Conservation (phyloP, 2,113 vertebrate species). For the Dromas ardeola region DNA sequence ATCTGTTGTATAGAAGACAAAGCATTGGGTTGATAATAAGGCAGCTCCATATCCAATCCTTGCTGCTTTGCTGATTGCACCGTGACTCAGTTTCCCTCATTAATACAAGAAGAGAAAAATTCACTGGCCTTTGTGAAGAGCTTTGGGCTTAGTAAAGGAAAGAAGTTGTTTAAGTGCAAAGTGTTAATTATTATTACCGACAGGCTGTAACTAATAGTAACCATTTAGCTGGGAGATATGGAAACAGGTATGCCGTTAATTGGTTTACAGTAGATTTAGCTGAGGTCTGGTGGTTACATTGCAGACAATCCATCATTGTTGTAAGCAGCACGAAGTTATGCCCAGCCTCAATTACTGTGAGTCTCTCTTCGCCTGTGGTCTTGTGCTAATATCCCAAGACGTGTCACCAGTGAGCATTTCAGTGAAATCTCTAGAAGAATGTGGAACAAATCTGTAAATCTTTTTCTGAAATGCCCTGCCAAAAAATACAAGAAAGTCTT, state of each 20-base stretch:
- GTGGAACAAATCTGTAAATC: slow-evolving; percentile 41
- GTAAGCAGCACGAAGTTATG: slow-evolving; percentile 36
- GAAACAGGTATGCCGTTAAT: slow-evolving; percentile 51
- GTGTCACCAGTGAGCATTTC: background rate
- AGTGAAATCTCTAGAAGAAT: slow-evolving; percentile 46
- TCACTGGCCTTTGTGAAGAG: background rate
- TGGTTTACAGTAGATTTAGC: slow-evolving; percentile 52
- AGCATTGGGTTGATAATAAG: background rate
- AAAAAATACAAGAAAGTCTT: background rate
- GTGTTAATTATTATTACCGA: background rate
- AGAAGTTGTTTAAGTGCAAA: background rate
- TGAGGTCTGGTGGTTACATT: slow-evolving; percentile 41
- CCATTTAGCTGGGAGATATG: slow-evolving; percentile 23
- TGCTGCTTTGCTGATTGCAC: background rate
- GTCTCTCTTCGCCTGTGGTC: background rate
- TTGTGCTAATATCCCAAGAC: slow-evolving; percentile 2
- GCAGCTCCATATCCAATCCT: background rate
- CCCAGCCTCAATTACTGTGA: background rate
- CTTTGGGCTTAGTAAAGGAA: background rate
- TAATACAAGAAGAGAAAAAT: background rate
- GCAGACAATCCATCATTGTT: slow-evolving; percentile 57
- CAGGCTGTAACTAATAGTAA: slow-evolving; percentile 45
- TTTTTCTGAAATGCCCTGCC: background rate
- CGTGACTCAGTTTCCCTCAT: background rate
- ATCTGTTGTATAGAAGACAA: background rate